Percentiles rank a stretch among this genome's conserved stretches.
These are phyloP conservation scores for Drosophila ercepeae DNA, from an alignment of 1,140 invertebrate species.

Conservation along the genomic window DNA sequence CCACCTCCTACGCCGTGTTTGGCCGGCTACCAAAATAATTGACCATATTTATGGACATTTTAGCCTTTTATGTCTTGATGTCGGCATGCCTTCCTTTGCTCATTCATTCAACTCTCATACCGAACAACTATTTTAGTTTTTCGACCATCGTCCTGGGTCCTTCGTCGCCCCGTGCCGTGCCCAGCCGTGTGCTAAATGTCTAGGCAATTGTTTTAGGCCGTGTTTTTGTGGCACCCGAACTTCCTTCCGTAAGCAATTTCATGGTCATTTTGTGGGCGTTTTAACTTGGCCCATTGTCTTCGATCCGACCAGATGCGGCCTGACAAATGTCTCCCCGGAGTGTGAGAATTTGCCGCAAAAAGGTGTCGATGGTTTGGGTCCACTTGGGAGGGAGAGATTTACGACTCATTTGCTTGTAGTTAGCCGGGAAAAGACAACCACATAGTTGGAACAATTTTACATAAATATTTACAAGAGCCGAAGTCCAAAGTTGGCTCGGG, in stretches of 20 bases:
- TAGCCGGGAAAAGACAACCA: conserved; percentile 5
- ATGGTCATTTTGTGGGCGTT: conserved; percentile 79
- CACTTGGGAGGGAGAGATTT: conserved; percentile 17
- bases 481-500: conserved; percentile 4
- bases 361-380: conserved; percentile 12
- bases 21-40: conserved; percentile 67
- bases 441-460: conserved; percentile 24
- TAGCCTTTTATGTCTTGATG: conserved; percentile 71
- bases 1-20: conserved; percentile 36
- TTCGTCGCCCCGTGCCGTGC: neutral
- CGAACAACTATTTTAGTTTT: conserved; percentile 67
- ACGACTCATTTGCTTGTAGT: conserved; percentile 9
- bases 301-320: conserved; percentile 38
- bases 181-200: conserved; percentile 45
- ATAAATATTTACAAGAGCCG: conserved; percentile 34
- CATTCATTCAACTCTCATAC: conserved; percentile 49
- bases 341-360: conserved; percentile 15
- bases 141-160: neutral
- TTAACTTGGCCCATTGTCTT: conserved; percentile 62
- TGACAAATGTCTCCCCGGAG: neutral
- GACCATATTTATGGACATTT: conserved; percentile 79
- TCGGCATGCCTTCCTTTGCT: conserved; percentile 72
- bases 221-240: conserved; percentile 77
- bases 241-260: conserved; percentile 79
- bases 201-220: conserved; percentile 70